phyloP scores from a whole-genome alignment of 2,888 invertebrate genomes.

The Cephonodes hylas region DNA sequence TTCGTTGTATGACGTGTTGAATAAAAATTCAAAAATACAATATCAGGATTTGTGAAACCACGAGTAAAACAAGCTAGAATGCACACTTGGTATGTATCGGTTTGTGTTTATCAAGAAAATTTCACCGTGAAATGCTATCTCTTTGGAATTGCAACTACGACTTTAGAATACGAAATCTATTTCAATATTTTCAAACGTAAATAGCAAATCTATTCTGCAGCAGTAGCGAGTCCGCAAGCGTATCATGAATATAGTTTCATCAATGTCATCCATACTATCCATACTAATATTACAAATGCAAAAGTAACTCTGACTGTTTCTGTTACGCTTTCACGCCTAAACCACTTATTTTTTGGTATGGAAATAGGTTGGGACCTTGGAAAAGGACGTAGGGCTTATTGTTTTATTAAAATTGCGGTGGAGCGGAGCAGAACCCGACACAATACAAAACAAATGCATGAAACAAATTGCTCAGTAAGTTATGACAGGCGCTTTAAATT shows the following conservation, averaged over 20 bases:
- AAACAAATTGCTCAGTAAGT: too few relatives aligned
- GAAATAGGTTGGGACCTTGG: too few relatives aligned
- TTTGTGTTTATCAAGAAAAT: neutral
- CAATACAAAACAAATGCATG: too few relatives aligned
- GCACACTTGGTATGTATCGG: neutral
- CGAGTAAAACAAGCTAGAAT: neutral
- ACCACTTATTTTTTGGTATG: too few relatives aligned
- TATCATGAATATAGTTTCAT: neutral
- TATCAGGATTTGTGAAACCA: neutral
- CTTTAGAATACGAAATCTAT: neutral
- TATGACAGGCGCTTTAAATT: too few relatives aligned
- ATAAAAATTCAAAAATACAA: neutral
- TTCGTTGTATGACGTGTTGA: neutral
- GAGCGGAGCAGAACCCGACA: too few relatives aligned
- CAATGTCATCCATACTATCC: too few relatives aligned
- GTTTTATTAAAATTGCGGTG: too few relatives aligned
- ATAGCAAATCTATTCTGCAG: neutral
- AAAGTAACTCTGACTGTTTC: neutral
- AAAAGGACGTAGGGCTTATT: too few relatives aligned
- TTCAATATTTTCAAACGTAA: slow-evolving; percentile 5
- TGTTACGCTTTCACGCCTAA: too few relatives aligned
- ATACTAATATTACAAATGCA: neutral
- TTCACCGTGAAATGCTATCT: neutral
- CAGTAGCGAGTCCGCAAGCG: neutral
- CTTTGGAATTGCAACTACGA: neutral